Percentiles rank a stretch among this genome's conserved stretches.
Evolutionary conservation across 2,888 invertebrate species (phyloP).

Genomic region (Mythimna loreyi): DNA sequence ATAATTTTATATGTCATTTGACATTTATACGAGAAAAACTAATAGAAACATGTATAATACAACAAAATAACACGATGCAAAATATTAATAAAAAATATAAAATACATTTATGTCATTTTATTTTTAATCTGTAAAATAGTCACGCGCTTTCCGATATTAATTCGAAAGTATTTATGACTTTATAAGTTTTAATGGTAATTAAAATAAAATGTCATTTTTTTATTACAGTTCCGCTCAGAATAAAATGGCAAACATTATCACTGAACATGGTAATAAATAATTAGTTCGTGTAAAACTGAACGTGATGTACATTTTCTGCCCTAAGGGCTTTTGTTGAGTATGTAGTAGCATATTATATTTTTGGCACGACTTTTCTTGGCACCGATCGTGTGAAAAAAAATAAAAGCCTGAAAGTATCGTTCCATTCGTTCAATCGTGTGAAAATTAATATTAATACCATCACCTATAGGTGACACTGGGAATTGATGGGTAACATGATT

Average conservation of each 20-base stretch:
- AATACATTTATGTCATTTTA: neutral
- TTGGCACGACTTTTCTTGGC: neutral
- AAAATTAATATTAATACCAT: too few species aligned
- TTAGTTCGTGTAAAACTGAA: conserved; percentile 15
- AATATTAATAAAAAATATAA: too few species aligned
- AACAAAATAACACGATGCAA: neutral
- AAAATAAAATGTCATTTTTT: conserved; percentile 46
- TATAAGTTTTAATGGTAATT: conserved; percentile 28
- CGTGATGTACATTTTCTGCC: conserved; percentile 13
- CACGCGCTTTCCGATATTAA: conserved; percentile 29
- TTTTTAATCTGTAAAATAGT: conserved; percentile 16
- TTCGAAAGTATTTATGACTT: conserved; percentile 32
- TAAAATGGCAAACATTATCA: neutral
- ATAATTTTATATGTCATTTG: conserved; percentile 1
- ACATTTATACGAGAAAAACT: neutral
- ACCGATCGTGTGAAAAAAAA: neutral
- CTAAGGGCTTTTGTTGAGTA: neutral
- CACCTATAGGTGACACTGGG: too few species aligned
- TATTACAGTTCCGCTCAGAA: neutral
- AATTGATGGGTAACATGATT: too few species aligned
- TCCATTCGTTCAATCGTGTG: neutral
- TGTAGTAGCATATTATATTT: neutral
- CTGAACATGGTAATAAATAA: conserved; percentile 11
- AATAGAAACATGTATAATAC: neutral
- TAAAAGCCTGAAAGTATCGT: neutral